Conservation (phyloP, 2,888 invertebrate genomes). For the Agonopterix heracliana region DNA sequence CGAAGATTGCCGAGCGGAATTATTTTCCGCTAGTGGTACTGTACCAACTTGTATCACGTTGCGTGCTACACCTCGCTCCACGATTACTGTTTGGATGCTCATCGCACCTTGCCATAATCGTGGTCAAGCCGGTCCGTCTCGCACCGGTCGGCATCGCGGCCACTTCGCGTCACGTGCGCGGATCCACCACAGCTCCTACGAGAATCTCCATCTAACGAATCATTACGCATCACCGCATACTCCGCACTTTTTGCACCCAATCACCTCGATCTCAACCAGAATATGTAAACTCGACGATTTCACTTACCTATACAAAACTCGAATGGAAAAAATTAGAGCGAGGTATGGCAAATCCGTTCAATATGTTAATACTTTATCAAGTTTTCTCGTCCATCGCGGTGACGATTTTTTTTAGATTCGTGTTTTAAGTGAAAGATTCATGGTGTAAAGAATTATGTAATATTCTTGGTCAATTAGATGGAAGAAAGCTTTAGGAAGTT, state of each 20-base stretch:
- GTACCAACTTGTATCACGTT: no score
- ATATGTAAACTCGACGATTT: slow-evolving; percentile 22
- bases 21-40: no score
- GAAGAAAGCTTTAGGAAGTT: slow-evolving; percentile 22
- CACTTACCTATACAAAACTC: slow-evolving; percentile 33
- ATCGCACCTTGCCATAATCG: no score
- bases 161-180: slow-evolving; percentile 17
- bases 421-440: not conserved
- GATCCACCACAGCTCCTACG: slow-evolving; percentile 14
- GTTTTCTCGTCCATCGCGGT: slow-evolving; percentile 14
- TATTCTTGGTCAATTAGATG: slow-evolving; percentile 13
- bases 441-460: slow-evolving; percentile 1
- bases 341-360: slow-evolving; percentile 20
- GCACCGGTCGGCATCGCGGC: slow-evolving; percentile 58
- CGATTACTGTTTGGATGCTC: no score
- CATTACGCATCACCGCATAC: slow-evolving; percentile 47
- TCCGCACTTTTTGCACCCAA: slow-evolving; percentile 27
- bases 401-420: not conserved
- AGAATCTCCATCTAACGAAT: slow-evolving; percentile 13
- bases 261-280: slow-evolving; percentile 15
- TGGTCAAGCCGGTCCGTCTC: slow-evolving; percentile 29
- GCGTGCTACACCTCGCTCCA: no score
- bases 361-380: slow-evolving; percentile 27
- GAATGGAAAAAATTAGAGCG: slow-evolving; percentile 17
- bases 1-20: no score